phyloP scores from a whole-genome alignment of 2,888 invertebrate species.

The Hemicrepidius hirtus region DNA sequence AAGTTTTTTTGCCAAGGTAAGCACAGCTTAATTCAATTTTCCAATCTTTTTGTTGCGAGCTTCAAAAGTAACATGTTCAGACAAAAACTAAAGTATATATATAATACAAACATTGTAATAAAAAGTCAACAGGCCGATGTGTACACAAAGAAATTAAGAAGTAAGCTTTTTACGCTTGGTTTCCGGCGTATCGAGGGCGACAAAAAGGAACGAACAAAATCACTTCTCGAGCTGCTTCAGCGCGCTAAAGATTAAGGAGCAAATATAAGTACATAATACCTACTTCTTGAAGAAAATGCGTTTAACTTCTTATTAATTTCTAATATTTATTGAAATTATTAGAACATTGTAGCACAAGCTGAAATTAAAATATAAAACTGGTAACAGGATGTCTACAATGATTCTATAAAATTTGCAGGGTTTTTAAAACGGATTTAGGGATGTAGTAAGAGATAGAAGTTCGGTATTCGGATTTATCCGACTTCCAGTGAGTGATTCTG shows the following conservation, averaged over 20 bases:
- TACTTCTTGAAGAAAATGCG: slow-evolving; percentile 21
- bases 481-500: no score
- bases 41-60: slow-evolving; percentile 14
- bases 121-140: slow-evolving; percentile 46
- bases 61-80: slow-evolving; percentile 31
- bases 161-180: slow-evolving; percentile 46
- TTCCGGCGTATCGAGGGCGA: slow-evolving; percentile 34
- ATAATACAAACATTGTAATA: slow-evolving; percentile 41
- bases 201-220: slow-evolving; percentile 30
- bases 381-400: no score
- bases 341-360: no score
- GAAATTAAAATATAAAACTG: no score
- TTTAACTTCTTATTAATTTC: no score
- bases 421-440: no score
- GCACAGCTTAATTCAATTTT: slow-evolving; percentile 25
- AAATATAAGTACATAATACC: slow-evolving; percentile 26
- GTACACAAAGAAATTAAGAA: slow-evolving; percentile 50
- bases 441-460: no score
- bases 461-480: no score
- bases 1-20: slow-evolving; percentile 24
- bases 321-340: no score
- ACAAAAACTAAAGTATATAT: slow-evolving; percentile 38
- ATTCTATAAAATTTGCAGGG: no score
- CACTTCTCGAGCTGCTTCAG: slow-evolving; percentile 31
- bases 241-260: slow-evolving; percentile 26